Evolutionary conservation across 2,888 invertebrate genomes (phyloP), one percentile per base, ranked within the genome.

Genomic region (Oscheius sp.): DNA sequence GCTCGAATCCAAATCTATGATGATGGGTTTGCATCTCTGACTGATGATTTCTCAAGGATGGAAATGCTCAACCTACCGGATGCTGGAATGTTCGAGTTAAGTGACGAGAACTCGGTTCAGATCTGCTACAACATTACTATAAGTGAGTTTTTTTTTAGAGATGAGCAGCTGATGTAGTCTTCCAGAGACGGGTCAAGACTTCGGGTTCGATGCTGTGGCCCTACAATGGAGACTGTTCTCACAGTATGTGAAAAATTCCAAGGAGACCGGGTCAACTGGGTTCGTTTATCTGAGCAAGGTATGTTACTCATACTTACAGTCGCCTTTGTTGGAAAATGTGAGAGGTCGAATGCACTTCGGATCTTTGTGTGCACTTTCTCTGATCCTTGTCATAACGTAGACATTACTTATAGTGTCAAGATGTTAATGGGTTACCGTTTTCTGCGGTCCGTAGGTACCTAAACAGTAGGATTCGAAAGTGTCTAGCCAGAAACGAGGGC

Each of bases 61-160:
- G 48, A 70, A 58, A 48, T 59, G 70, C 10, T 29, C 47, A 55
- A 70, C 32, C 33, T 70, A 7, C 59, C 59, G 13, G 70, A 70
- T 48, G 50, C 50, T 1, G 59, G 50, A 3, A 33, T 58, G 21
- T 70, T 70, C 32, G 70, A 70, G 10, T 11, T 70, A 7, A 48
- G 58, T 21, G 70, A 70, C 2, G 70, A 59, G n/a, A 47, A 58
- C 32, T 37, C 55, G 10, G 9, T 70, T 29, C 11, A n/a, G 10
- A 29, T 70, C 9, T 48, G 32, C n/a, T 55, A 70, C 33, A 70
- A 70, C 48, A 70, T 70, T 33, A 59, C 70, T 3, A 59, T 70
- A 2, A 37, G 70, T 70, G 35, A 32, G 58, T 21, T 9, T 33
- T 50, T 50, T 50, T 50, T 51, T 48, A 10, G 9, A 37, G 11